phyloP scores from a whole-genome alignment of 2,888 invertebrate species.

The Cybosia mesomella region DNA sequence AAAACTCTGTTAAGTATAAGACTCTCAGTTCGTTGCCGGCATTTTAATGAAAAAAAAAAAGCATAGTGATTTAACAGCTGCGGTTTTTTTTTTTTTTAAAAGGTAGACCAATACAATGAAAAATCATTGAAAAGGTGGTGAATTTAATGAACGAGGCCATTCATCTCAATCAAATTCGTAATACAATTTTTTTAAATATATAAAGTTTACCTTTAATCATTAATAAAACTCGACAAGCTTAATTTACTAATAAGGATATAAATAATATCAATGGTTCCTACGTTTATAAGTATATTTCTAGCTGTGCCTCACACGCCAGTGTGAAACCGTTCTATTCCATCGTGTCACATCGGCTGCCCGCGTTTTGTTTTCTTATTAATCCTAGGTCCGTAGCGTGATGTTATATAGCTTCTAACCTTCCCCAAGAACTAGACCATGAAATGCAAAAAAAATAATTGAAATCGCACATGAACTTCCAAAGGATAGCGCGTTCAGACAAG shows the following conservation, averaged over 20 bases:
- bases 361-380: too few relatives aligned
- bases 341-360: too few relatives aligned
- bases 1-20: conserved; percentile 49
- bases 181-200: too few relatives aligned
- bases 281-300: too few relatives aligned
- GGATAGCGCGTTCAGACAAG: too few relatives aligned
- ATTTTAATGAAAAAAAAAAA: conserved; percentile 47
- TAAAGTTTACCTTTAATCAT: background rate
- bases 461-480: too few relatives aligned
- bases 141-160: background rate
- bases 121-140: conserved; percentile 21
- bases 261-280: background rate
- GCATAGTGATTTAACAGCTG: conserved; percentile 42
- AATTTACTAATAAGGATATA: background rate
- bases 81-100: conserved; percentile 40
- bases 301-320: too few relatives aligned
- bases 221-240: background rate
- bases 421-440: too few relatives aligned
- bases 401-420: too few relatives aligned
- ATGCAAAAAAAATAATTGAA: too few relatives aligned
- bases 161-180: conserved; percentile 8
- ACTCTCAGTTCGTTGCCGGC: conserved; percentile 52
- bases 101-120: conserved; percentile 30
- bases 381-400: too few relatives aligned
- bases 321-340: too few relatives aligned